A percentile compares a stretch with the other conserved stretches of the same genome.
Evolutionary conservation across 2,888 invertebrate genomes (phyloP).

Genomic region (Leptarthrus brevirostris): DNA sequence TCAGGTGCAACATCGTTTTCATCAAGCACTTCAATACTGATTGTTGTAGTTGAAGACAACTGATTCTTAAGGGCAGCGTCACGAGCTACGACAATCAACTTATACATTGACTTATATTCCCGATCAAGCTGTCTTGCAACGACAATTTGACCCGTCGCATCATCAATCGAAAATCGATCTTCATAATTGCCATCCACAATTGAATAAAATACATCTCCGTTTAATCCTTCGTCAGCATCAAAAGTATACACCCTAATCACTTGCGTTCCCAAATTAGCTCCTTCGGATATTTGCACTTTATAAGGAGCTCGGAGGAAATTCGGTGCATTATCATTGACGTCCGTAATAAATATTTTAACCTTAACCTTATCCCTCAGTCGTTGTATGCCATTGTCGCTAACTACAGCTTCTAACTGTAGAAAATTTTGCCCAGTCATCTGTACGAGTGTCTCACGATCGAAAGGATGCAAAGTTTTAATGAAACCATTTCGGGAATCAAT

Average conservation of each 20-base stretch:
- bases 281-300: slow-evolving; percentile 90
- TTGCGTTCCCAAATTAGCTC: slow-evolving; percentile 81
- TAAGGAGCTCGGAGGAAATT: slow-evolving; percentile 86
- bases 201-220: slow-evolving; percentile 89
- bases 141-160: slow-evolving; percentile 88
- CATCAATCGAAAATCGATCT: slow-evolving; percentile 83
- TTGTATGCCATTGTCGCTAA: slow-evolving; percentile 84
- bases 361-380: slow-evolving; percentile 86
- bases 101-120: slow-evolving; percentile 81
- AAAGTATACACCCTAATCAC: slow-evolving; percentile 87
- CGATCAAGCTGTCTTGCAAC: slow-evolving; percentile 83
- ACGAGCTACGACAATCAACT: slow-evolving; percentile 83
- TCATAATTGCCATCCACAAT: slow-evolving; percentile 84
- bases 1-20: slow-evolving; percentile 93
- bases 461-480: slow-evolving; percentile 84
- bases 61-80: slow-evolving; percentile 82
- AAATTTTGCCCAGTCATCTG: slow-evolving; percentile 81
- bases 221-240: slow-evolving; percentile 88
- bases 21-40: slow-evolving; percentile 87
- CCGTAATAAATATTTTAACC: slow-evolving; percentile 86
- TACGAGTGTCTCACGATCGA: slow-evolving; percentile 90
- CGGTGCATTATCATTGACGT: slow-evolving; percentile 92
- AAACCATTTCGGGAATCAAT: slow-evolving; percentile 92
- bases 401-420: slow-evolving; percentile 86
- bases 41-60: slow-evolving; percentile 80